phyloP scores from a whole-genome alignment of 2,113 vertebrate species.

The Eudyptes chrysolophus region DNA sequence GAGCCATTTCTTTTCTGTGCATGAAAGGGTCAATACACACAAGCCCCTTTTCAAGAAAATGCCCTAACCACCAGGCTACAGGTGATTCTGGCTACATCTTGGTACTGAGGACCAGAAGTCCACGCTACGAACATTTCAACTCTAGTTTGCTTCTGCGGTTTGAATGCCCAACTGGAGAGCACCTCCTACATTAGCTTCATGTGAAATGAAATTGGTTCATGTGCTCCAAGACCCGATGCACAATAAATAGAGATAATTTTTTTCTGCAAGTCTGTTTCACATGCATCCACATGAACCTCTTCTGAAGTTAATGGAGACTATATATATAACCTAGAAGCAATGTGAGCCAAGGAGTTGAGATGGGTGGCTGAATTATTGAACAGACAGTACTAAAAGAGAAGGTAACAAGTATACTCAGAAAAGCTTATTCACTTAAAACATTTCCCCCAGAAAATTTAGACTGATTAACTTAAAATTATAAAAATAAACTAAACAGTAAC shows the following conservation, averaged over 20 bases:
- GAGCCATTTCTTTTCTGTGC: neutral
- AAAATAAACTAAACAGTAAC: neutral
- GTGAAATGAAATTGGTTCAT: neutral
- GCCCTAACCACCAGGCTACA: neutral
- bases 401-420: neutral
- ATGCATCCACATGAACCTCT: neutral
- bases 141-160: neutral
- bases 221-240: fast-evolving
- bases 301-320: neutral
- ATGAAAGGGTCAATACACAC: neutral
- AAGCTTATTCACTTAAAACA: neutral
- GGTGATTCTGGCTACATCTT: neutral
- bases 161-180: neutral
- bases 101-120: neutral
- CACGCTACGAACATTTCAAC: neutral
- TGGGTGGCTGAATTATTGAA: neutral
- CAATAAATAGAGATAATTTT: neutral
- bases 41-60: neutral
- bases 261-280: neutral
- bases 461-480: neutral
- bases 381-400: neutral
- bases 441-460: neutral
- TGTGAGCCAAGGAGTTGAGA: neutral
- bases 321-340: neutral
- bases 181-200: neutral